Conservation (phyloP, 2,888 invertebrate species). For the Apodemia zela region DNA sequence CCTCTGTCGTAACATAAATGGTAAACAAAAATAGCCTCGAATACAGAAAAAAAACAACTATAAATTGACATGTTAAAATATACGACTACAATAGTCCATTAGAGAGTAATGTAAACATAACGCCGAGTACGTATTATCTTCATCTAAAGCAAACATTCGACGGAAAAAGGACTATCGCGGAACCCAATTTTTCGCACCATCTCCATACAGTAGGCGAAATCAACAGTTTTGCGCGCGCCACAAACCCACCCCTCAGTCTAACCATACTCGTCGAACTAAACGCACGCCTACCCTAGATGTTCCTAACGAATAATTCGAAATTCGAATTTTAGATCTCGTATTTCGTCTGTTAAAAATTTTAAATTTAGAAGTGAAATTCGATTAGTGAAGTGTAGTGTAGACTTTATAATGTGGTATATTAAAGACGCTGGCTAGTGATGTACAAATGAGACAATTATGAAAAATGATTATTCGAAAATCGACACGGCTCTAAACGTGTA, state of each 20-base stretch:
- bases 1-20: background rate
- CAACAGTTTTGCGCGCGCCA: slow-evolving; percentile 76
- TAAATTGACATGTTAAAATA: background rate
- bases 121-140: slow-evolving; percentile 14
- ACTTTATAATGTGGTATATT: slow-evolving; percentile 54
- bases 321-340: slow-evolving; percentile 27
- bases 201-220: slow-evolving; percentile 45
- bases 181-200: slow-evolving; percentile 44
- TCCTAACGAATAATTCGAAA: slow-evolving; percentile 38
- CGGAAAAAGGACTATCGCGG: slow-evolving; percentile 34
- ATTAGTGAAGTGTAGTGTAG: slow-evolving; percentile 34
- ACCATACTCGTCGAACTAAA: slow-evolving; percentile 34
- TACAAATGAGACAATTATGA: slow-evolving; percentile 44
- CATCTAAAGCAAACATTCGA: slow-evolving; percentile 24
- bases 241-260: slow-evolving; percentile 38
- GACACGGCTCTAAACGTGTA: slow-evolving; percentile 44
- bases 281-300: slow-evolving; percentile 44
- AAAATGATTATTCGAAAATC: slow-evolving; percentile 48
- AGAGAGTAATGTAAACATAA: slow-evolving; percentile 24
- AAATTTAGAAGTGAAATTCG: slow-evolving; percentile 26
- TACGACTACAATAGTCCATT: slow-evolving; percentile 20
- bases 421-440: slow-evolving; percentile 55
- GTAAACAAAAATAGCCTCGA: background rate
- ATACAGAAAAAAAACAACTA: background rate
- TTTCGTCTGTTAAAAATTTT: slow-evolving; percentile 24